Percentiles rank a stretch among this genome's conserved stretches.
phyloP scores from a whole-genome alignment of 2,113 vertebrate species.

The Megaceryle maxima region DNA sequence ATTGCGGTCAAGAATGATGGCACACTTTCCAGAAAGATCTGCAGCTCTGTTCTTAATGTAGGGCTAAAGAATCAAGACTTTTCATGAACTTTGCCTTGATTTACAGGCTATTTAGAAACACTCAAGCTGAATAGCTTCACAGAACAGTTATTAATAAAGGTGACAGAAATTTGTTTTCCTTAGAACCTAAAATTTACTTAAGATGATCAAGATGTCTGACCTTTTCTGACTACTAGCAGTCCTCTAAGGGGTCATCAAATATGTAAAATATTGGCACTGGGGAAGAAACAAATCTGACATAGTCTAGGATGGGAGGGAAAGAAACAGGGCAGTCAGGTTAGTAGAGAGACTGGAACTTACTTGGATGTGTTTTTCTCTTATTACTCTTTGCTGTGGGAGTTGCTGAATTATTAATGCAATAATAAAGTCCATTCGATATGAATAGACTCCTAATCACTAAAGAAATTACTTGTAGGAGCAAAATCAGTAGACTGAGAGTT shows the following conservation, averaged over 20 bases:
- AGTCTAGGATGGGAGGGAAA: neutral
- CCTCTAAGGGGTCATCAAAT: neutral
- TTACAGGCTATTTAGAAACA: constrained; percentile 9
- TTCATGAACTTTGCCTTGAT: neutral
- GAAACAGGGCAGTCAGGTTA: neutral
- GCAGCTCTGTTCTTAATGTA: neutral
- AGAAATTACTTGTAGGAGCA: neutral
- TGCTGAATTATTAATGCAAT: constrained; percentile 21
- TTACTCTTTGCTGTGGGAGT: neutral
- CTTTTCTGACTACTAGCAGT: neutral
- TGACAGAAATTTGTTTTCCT: neutral
- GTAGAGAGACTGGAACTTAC: neutral
- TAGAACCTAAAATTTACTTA: neutral
- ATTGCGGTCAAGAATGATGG: neutral
- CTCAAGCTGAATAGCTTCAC: neutral
- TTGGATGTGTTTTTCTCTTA: neutral
- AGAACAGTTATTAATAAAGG: neutral
- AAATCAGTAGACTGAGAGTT: neutral
- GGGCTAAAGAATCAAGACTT: neutral
- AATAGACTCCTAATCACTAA: neutral
- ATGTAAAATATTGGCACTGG: neutral
- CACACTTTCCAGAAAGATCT: neutral
- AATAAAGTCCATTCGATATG: constrained; percentile 1
- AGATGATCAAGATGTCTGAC: neutral
- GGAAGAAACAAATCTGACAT: neutral